Evolutionary conservation across 2,888 invertebrate species (phyloP).

Genomic region (Peribatodes rhomboidaria): DNA sequence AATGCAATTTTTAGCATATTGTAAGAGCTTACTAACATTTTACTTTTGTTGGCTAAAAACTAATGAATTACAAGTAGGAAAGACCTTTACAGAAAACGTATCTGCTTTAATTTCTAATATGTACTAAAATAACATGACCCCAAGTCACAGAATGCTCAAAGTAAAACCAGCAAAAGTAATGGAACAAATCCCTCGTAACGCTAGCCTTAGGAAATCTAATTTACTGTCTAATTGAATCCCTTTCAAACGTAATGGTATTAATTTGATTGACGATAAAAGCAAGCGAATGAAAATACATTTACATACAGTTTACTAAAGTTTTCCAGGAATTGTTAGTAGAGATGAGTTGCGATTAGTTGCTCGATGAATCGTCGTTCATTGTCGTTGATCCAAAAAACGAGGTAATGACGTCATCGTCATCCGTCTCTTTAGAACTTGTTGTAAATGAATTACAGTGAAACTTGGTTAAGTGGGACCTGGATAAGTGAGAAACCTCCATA

Average conservation of each 20-base stretch:
- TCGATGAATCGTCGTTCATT: no score
- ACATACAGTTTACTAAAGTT: background rate
- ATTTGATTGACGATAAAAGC: background rate
- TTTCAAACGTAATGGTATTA: background rate
- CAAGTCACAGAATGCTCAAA: constrained; percentile 2
- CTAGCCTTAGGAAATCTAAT: constrained; percentile 3
- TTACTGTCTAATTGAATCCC: constrained; percentile 9
- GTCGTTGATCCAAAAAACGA: no score
- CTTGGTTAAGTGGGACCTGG: no score
- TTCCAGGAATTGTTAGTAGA: background rate
- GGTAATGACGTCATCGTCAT: no score
- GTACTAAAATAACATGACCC: background rate
- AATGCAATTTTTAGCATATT: background rate
- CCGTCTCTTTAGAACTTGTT: no score
- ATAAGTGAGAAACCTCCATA: no score
- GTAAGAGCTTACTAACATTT: background rate
- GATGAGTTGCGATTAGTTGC: no score
- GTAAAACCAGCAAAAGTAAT: constrained; percentile 15
- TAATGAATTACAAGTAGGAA: no score
- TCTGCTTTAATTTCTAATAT: background rate
- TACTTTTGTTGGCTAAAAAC: no score
- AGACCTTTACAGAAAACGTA: background rate
- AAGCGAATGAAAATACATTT: background rate
- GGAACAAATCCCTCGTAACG: constrained; percentile 11
- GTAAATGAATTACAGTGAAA: no score